phyloP scores from a whole-genome alignment of 1,140 invertebrate species.

The Coenobita brevimanus region DNA sequence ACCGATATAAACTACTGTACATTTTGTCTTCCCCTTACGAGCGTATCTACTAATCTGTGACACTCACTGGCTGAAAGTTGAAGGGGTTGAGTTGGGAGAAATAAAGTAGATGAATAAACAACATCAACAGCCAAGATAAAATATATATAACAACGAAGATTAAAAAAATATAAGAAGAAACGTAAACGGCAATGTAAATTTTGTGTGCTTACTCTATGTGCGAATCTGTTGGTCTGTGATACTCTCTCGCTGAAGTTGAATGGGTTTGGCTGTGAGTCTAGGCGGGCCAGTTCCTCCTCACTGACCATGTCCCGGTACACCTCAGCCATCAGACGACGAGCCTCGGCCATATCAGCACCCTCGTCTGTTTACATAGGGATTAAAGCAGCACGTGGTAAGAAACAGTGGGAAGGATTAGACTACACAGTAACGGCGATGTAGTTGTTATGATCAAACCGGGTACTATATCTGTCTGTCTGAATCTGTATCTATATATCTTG shows the following conservation, averaged over 20 bases:
- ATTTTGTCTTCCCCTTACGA: background rate
- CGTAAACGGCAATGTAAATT: no score
- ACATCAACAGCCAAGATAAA: background rate
- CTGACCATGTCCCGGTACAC: slow-evolving; percentile 11
- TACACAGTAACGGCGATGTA: no score
- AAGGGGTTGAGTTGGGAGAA: slow-evolving; percentile 42
- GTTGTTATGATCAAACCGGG: no score
- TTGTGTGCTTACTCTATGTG: background rate
- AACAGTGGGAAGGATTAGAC: no score
- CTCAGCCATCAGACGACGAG: slow-evolving; percentile 2
- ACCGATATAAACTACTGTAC: background rate
- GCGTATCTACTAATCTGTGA: slow-evolving; percentile 43
- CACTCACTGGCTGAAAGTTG: slow-evolving; percentile 38
- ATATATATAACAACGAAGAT: background rate
- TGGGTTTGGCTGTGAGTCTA: slow-evolving; percentile 33
- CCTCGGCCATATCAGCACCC: background rate
- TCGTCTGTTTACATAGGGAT: background rate
- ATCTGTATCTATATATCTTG: no score
- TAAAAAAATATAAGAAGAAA: background rate
- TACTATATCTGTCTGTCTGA: no score
- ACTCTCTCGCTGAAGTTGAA: slow-evolving; percentile 46
- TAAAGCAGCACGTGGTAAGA: no score
- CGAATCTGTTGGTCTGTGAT: slow-evolving; percentile 5
- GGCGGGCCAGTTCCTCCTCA: slow-evolving; percentile 8
- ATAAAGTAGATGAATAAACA: background rate